Base-by-base conservation (phyloP, 2,113 vertebrate species). In the Platichthys flesus region DNA sequence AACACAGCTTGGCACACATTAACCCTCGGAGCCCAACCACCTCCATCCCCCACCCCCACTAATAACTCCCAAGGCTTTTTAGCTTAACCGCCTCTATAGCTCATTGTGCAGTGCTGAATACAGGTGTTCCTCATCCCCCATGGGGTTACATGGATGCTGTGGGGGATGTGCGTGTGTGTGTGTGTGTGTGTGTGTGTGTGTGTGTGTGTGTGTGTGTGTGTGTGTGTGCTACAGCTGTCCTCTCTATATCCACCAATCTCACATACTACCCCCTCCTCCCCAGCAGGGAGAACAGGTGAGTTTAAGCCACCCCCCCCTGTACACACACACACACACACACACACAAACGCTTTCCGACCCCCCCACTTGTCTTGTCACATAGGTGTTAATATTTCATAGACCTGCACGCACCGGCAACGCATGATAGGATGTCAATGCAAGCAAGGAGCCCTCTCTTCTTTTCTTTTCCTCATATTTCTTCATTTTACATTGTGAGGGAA, bases 51-150 rank as follows among this genome's bases (percentile, higher is more conserved):
- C 82, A 69, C 67, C 80, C 28, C 47, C 51, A 20, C 78, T 78
- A 83, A 85, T 84, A 78, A 90, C 87, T 85, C 85, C 82, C 76
- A 81, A 60, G 89, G 84, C 87, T 87, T 89, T 90, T 90, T 91
- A 91, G 87, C 83, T 81, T 87, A 85, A 83, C 84, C 73, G 79
- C 79, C 40, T 88, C 85, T 87, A 79, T 89, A 83, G 86, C 86
- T 93, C 82, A 92, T 93, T 94, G 93, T 92, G 84, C 81, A 71
- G 65, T n/a, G 78, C 75, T 87, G 82, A 92, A 91, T 93, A 93
- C 91, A 94, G 93, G 93, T 94, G 93, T 87, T 90, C 76, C 83
- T 91, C 86, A 90, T 92, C 88, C 92, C 47, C 86, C 77, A 55
- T 51, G 79, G 89, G 90, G 89, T 88, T 89, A 64, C 76, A 78